These are phyloP conservation scores for Stenichneumon culpator DNA, from an alignment of 2,888 invertebrate genomes.

Conservation along the genomic window DNA sequence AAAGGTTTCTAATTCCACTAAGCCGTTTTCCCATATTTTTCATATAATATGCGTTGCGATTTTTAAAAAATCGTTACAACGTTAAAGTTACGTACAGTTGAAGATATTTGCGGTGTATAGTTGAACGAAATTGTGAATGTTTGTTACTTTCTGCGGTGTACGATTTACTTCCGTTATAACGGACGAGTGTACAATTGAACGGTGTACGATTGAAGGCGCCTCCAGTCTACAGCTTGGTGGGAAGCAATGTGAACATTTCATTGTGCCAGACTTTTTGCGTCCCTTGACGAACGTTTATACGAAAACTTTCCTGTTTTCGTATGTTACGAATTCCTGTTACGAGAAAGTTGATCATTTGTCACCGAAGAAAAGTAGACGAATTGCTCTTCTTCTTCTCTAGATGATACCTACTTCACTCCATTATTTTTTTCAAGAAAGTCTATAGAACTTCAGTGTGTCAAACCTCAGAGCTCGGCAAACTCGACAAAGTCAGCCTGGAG, in stretches of 20 bases:
- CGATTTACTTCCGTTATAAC: too few species aligned
- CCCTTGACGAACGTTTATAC: neutral
- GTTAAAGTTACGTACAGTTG: neutral
- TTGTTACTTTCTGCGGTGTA: too few species aligned
- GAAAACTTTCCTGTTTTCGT: neutral
- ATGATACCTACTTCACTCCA: constrained; percentile 38
- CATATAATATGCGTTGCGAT: neutral
- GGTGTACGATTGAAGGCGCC: too few species aligned
- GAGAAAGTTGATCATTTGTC: constrained; percentile 46
- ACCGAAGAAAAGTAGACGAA: constrained; percentile 38
- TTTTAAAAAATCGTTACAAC: neutral
- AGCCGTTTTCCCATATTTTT: neutral
- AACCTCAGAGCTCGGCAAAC: constrained; percentile 38
- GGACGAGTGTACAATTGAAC: too few species aligned
- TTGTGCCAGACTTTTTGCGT: neutral
- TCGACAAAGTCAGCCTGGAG: constrained; percentile 70
- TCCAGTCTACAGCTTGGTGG: neutral
- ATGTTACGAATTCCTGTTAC: neutral
- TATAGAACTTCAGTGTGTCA: constrained; percentile 41
- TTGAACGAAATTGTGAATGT: too few species aligned
- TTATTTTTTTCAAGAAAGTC: constrained; percentile 6
- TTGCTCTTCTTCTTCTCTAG: constrained; percentile 29
- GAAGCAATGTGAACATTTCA: neutral
- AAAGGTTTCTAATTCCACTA: neutral
- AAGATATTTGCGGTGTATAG: neutral